phyloP scores from a whole-genome alignment of 2,888 invertebrate species.

The Nesidiocoris tenuis region DNA sequence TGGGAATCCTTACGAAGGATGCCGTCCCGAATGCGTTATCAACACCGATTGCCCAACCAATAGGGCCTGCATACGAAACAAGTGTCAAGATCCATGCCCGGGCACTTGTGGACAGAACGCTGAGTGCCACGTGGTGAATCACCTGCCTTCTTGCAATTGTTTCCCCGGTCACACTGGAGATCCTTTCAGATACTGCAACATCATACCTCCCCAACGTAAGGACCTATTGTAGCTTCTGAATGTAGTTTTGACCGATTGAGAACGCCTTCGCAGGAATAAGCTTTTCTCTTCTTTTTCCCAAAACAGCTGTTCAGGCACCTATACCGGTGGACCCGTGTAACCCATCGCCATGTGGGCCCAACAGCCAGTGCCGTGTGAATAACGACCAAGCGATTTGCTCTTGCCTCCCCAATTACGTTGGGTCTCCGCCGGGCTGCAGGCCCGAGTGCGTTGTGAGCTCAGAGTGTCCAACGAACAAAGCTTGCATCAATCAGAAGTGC shows the following conservation, averaged over 20 bases:
- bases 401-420: constrained; percentile 65
- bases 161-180: constrained; percentile 65
- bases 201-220: constrained; percentile 55
- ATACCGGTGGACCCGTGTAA: constrained; percentile 62
- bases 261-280: constrained; percentile 39
- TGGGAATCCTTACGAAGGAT: constrained; percentile 72
- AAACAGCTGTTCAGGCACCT: constrained; percentile 47
- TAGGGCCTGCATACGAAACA: constrained; percentile 65
- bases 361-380: constrained; percentile 72
- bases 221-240: neutral
- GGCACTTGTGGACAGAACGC: constrained; percentile 70
- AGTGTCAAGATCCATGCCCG: constrained; percentile 68
- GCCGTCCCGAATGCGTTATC: constrained; percentile 65
- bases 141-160: constrained; percentile 66
- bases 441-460: constrained; percentile 72
- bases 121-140: constrained; percentile 66
- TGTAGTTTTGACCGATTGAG: neutral
- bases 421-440: constrained; percentile 68
- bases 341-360: constrained; percentile 80
- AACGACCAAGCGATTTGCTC: constrained; percentile 72
- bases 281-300: constrained; percentile 45
- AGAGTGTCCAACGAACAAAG: constrained; percentile 67
- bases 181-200: constrained; percentile 64
- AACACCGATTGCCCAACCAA: constrained; percentile 67
- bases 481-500: constrained; percentile 70